Evolutionary conservation across 2,113 vertebrate genomes (phyloP).

Genomic region (Garra rufa): DNA sequence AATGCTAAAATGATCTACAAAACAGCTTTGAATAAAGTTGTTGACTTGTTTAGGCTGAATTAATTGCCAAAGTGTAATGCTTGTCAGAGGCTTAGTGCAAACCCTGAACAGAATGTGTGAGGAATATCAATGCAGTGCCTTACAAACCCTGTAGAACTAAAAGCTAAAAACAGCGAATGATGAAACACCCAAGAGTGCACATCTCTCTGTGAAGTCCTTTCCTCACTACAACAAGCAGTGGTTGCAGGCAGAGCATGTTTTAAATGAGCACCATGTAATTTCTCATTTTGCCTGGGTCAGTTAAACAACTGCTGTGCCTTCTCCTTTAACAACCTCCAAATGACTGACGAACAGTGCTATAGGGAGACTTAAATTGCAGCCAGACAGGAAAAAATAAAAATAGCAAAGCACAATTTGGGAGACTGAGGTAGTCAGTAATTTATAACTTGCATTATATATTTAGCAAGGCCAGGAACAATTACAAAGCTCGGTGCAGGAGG

Average conservation of each 20-base stretch:
- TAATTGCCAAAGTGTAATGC: not conserved
- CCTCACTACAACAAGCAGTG: not conserved
- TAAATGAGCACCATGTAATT: constrained; percentile 27
- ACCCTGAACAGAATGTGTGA: not conserved
- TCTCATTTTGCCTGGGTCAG: not conserved
- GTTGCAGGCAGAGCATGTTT: constrained; percentile 13
- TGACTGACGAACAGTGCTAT: constrained; percentile 7
- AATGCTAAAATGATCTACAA: not conserved
- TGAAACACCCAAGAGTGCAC: constrained; percentile 1
- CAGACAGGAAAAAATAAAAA: constrained; percentile 11
- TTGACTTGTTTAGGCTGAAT: not conserved
- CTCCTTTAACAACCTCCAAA: constrained; percentile 24
- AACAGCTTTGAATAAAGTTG: not conserved
- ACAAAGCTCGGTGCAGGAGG: not conserved
- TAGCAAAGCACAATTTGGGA: constrained; percentile 21
- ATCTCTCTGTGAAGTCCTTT: not conserved
- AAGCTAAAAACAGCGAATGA: not conserved
- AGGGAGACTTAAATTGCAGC: constrained; percentile 27
- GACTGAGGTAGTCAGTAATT: constrained; percentile 17
- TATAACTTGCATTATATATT: constrained; percentile 17
- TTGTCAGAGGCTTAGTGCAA: constrained; percentile 8
- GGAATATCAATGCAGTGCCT: not conserved
- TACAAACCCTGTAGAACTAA: not conserved
- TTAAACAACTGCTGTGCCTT: constrained; percentile 24
- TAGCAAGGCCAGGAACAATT: constrained; percentile 10